Evolutionary conservation across 2,113 vertebrate species (phyloP).

Genomic region (Indicator indicator): DNA sequence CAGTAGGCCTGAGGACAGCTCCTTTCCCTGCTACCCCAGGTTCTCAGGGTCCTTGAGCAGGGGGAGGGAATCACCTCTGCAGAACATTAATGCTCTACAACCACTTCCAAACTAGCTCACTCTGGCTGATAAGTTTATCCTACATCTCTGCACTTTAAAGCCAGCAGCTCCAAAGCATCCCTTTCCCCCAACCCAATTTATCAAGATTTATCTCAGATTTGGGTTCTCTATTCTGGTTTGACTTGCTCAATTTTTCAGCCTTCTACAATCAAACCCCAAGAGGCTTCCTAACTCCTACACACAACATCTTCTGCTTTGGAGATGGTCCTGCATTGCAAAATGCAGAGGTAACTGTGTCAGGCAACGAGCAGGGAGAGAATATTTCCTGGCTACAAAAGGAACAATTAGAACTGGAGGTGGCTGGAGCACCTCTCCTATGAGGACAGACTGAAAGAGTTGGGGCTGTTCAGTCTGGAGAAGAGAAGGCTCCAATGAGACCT

Average conservation of each 20-base stretch:
- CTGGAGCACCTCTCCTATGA: too few relatives aligned
- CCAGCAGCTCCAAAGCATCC: neutral
- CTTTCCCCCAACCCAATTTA: neutral
- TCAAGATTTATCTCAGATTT: slow-evolving; percentile 33
- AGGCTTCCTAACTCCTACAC: neutral
- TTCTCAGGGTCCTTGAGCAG: neutral
- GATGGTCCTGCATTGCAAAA: neutral
- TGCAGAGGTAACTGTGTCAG: neutral
- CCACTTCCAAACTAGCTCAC: neutral
- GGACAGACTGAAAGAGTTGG: too few relatives aligned
- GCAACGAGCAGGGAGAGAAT: neutral
- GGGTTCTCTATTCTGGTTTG: neutral
- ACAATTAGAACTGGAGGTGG: neutral
- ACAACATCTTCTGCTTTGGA: neutral
- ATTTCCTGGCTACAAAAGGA: neutral
- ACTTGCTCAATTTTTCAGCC: slow-evolving; percentile 43
- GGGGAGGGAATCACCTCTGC: neutral
- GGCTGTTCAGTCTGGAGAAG: too few relatives aligned
- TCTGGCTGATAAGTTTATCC: neutral
- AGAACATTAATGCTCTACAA: neutral
- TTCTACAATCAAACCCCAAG: slow-evolving; percentile 26
- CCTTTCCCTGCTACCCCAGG: neutral
- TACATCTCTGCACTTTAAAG: neutral
- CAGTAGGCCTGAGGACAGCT: neutral
- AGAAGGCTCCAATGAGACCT: too few relatives aligned